Evolutionary conservation across 1,140 invertebrate species (phyloP).

Genomic region (Lasioglossum baleicum): DNA sequence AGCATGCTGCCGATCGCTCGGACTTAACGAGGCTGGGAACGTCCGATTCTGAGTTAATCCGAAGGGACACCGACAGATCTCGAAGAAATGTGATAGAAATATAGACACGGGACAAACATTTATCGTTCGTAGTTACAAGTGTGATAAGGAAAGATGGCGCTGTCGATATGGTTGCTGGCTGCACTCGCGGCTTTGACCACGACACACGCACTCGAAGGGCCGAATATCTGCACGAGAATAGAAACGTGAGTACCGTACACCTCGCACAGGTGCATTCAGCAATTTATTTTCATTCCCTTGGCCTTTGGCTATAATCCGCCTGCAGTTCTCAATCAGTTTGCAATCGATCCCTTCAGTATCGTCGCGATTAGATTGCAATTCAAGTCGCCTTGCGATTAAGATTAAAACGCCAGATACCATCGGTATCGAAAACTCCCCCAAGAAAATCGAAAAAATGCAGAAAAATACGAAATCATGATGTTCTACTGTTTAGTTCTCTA

Average conservation of each 20-base stretch:
- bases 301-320: not conserved
- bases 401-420: not conserved
- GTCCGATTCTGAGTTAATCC: too few species aligned
- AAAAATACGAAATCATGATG: too few species aligned
- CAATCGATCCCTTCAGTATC: too few species aligned
- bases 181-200: constrained; percentile 32
- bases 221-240: constrained; percentile 75
- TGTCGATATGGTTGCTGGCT: constrained; percentile 38
- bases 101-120: not conserved
- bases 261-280: too few species aligned
- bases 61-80: too few species aligned
- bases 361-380: not conserved
- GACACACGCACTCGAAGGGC: constrained; percentile 68
- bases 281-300: not conserved
- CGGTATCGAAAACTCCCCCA: not conserved
- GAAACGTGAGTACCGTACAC: constrained; percentile 64
- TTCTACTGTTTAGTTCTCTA: too few species aligned
- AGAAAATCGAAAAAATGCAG: too few species aligned
- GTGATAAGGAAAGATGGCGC: constrained; percentile 10
- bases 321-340: too few species aligned
- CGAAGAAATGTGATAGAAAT: constrained; percentile 17
- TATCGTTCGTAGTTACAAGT: too few species aligned
- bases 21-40: not conserved
- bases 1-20: not conserved
- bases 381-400: not conserved